phyloP scores from a whole-genome alignment of 35 echinoderm and acorn worm species.

The Acanthaster planci region DNA sequence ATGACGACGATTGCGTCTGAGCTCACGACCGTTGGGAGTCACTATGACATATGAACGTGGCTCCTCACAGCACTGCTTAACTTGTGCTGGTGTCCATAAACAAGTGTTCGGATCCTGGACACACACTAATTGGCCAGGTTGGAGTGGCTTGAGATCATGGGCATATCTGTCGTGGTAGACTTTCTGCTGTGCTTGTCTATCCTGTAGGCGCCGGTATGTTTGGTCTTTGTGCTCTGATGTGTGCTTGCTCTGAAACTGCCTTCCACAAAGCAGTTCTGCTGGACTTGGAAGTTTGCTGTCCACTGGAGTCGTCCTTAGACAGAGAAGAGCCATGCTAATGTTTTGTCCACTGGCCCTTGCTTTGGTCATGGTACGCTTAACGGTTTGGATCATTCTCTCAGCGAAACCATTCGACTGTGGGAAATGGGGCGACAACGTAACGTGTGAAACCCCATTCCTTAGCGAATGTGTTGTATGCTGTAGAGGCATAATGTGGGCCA shows the following conservation, averaged over 20 bases:
- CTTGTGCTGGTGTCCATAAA: conserved; percentile 27
- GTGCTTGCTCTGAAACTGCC: conserved; percentile 24
- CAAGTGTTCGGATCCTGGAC: conserved; percentile 35
- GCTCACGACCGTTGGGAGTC: conserved; percentile 14
- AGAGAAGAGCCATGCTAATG: conserved; percentile 12
- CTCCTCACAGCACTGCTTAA: conserved; percentile 27
- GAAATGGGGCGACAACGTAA: conserved; percentile 64
- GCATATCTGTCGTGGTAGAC: conserved; percentile 30
- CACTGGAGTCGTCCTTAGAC: conserved; percentile 38
- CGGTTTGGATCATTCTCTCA: conserved; percentile 32
- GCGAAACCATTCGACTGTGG: conserved; percentile 59
- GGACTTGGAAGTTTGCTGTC: conserved; percentile 14
- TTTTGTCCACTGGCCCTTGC: neutral
- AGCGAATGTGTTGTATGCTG: conserved; percentile 57
- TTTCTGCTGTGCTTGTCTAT: conserved; percentile 52
- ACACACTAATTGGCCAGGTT: conserved; percentile 31
- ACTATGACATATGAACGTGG: conserved; percentile 42
- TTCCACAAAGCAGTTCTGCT: conserved; percentile 37
- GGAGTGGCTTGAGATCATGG: neutral
- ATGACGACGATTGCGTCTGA: conserved; percentile 19
- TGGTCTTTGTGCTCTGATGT: conserved; percentile 23
- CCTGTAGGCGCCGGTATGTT: conserved; percentile 7
- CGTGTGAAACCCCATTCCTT: conserved; percentile 43
- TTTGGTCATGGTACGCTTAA: conserved; percentile 47
- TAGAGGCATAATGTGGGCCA: conserved; percentile 51